Conservation (phyloP, 2,797 vertebrate species). For the Fratercula arctica region DNA sequence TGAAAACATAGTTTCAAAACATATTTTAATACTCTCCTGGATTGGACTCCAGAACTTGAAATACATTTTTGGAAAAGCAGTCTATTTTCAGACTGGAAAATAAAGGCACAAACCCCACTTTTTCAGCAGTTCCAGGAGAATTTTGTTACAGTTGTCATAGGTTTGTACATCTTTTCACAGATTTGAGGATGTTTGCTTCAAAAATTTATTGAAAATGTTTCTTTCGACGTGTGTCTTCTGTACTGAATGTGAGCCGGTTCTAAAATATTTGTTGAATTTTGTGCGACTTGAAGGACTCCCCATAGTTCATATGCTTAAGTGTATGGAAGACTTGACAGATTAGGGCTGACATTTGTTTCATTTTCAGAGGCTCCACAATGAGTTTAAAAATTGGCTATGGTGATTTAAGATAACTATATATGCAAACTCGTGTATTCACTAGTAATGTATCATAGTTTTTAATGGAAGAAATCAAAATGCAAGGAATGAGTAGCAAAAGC, state of each 20-base stretch:
- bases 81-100: neutral
- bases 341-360: neutral
- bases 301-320: neutral
- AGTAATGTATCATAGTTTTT: accelerated
- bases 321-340: neutral
- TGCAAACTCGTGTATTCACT: neutral
- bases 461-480: neutral
- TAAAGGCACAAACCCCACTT: neutral
- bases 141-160: neutral
- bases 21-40: neutral
- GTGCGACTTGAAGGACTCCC: neutral
- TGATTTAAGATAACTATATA: neutral
- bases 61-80: neutral
- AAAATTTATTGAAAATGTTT: neutral
- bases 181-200: neutral
- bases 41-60: neutral
- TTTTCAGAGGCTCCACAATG: neutral
- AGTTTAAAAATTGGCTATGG: neutral
- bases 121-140: neutral
- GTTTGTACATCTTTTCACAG: neutral
- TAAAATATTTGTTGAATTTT: neutral
- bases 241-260: neutral
- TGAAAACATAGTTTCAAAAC: neutral
- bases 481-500: neutral
- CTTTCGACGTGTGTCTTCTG: neutral